These are phyloP conservation scores for Norana najaformis DNA, from an alignment of 2,888 invertebrate genomes.

Conservation along the genomic window DNA sequence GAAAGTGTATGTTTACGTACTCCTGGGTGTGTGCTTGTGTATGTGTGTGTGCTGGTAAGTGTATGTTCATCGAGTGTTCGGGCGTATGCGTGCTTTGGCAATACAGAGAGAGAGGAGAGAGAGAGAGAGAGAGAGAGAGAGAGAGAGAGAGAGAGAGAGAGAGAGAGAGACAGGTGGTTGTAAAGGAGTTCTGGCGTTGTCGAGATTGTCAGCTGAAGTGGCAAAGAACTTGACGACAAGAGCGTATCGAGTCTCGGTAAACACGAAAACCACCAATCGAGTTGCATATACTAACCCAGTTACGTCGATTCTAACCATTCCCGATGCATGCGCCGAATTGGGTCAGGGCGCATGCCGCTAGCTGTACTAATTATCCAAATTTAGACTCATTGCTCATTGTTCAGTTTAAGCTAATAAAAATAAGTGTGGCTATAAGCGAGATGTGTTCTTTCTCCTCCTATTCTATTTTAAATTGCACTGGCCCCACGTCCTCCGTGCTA, in stretches of 20 bases:
- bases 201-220: neutral
- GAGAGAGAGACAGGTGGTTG: neutral
- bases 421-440: too few relatives aligned
- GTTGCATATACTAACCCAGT: neutral
- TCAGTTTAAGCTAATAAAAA: too few relatives aligned
- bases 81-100: neutral
- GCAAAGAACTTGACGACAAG: slow-evolving; percentile 1
- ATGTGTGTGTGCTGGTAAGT: neutral
- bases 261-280: neutral
- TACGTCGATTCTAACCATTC: neutral
- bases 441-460: too few relatives aligned
- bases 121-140: neutral
- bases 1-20: neutral
- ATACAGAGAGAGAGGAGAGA: too few relatives aligned
- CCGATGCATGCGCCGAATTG: neutral
- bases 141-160: too few relatives aligned
- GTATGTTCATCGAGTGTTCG: neutral
- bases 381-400: too few relatives aligned
- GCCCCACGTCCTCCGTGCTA: too few relatives aligned
- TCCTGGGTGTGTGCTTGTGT: neutral
- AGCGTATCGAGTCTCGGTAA: neutral
- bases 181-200: neutral
- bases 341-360: neutral
- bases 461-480: too few relatives aligned
- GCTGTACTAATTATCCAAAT: neutral